Evolutionary conservation across 2,797 vertebrate species (phyloP), one percentile per base, ranked within the genome.

Genomic region (Vultur gryphus): DNA sequence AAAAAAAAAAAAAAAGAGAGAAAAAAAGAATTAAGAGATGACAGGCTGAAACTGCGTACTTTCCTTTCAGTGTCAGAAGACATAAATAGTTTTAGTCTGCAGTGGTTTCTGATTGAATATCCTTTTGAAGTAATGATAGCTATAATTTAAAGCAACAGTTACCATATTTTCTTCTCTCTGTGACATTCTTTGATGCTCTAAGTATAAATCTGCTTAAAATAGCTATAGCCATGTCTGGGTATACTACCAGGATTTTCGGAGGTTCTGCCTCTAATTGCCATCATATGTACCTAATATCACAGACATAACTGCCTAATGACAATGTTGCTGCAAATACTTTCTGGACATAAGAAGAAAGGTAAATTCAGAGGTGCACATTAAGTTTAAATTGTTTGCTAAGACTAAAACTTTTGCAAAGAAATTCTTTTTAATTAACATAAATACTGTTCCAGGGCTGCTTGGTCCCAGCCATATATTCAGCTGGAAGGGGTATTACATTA

Each of bases 111-210:
- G 97, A 98, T 98, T 97, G 97, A 98, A 97, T 98, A 96, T 95
- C 97, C 97, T 98, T 98, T 98, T 98, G 98, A 98, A 98, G 98
- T 98, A 98, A 98, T 97, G 98, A 98, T 98, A 98, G 98, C 98
- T 98, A 97, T 98, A 98, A 98, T 98, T 98, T 98, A 98, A 98
- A 98, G 97, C 97, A 98, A 98, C 98, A 98, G 98, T 98, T 98
- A 98, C 98, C 98, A 98, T 98, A 98, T 98, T 98, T 98, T 98
- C 97, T 94, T 97, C 96, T 97, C 95, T 97, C 97, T 91, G 89
- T 98, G 97, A 96, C 94, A 80, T 96, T 97, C 98, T 98, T 98
- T 98, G 98, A 98, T 98, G 98, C 97, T 69, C 66, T 94, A 97
- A 98, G 95, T 97, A 97, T 97, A 98, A 98, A 98, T 98, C 97